Evolutionary conservation across 2,797 vertebrate species (phyloP), one percentile per base, ranked within the genome.

Genomic region (Rachycentron canadum): DNA sequence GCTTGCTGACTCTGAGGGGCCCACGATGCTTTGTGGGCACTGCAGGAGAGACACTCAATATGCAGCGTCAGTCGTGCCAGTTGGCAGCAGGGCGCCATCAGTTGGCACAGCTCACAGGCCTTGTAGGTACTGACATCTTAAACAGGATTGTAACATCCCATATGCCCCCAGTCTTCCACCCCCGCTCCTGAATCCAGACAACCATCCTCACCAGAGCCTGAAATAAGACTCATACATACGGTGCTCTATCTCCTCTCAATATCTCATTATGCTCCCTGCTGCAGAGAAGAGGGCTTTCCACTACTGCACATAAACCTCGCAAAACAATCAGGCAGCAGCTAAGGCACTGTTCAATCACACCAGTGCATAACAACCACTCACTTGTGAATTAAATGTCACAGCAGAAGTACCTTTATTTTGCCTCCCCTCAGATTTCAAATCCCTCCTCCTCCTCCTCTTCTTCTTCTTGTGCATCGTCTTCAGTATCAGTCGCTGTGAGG

Each of bases 91-190:
- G 78, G 58, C 13, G 26, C 81, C 57, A 34, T 59, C 76, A 70
- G 73, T 86, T 93, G 91, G 90, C 87, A 89, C 82, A 43, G 53
- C 69, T 81, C 86, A 12, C 77, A 64, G 81, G 77, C 74, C 83
- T 81, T 64, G 82, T 86, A 92, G 80, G 81, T 88, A 86, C 87
- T 89, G 88, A 92, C 90, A 90, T 89, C 91, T 91, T 83, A 78
- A 86, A 82, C 85, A 83, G 85, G 78, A 90, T 76, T 73, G 85
- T 73, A 81, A 87, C 81, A 83, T 86, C 86, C 79, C 84, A 71
- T 74, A 73, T 71, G 77, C 66, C 83, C 75, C 73, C 74, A 28
- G 45, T 79, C 80, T 73, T 43, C 69, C 78, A 55, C 82, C 61
- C 70, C 73, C 60, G 2, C 71, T 58, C 75, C 70, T 70, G 81